phyloP scores from a whole-genome alignment of 2,888 invertebrate species.

The Apotomis turbidana region DNA sequence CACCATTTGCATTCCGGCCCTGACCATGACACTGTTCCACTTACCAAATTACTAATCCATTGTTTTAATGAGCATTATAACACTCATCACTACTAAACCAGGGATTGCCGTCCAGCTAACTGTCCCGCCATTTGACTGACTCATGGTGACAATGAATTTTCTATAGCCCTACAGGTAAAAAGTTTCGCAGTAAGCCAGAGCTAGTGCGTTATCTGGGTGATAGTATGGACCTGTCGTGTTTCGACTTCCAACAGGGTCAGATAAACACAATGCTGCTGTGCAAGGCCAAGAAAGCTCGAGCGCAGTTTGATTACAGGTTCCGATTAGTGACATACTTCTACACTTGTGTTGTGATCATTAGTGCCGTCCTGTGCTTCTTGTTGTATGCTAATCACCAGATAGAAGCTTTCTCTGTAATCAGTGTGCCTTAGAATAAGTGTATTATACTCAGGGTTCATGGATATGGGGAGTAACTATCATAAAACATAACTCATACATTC shows the following conservation, averaged over 20 bases:
- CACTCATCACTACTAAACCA: constrained; percentile 60
- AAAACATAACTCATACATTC: not conserved
- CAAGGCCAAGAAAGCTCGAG: constrained; percentile 88
- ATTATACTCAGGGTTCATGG: constrained; percentile 39
- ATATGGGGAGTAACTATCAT: constrained; percentile 23
- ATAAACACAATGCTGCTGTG: constrained; percentile 87
- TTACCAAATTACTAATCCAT: constrained; percentile 10
- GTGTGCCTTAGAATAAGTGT: constrained; percentile 46
- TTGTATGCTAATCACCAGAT: constrained; percentile 55
- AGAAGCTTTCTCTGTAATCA: constrained; percentile 50
- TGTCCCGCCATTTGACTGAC: constrained; percentile 45
- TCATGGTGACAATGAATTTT: constrained; percentile 73
- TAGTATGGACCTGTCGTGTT: constrained; percentile 90
- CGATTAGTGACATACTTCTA: constrained; percentile 70
- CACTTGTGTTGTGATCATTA: constrained; percentile 82
- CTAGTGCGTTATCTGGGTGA: constrained; percentile 90
- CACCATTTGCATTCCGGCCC: too few relatives aligned
- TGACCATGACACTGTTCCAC: too few relatives aligned
- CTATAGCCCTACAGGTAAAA: constrained; percentile 91
- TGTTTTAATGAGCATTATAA: constrained; percentile 51
- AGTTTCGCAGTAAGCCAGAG: constrained; percentile 92
- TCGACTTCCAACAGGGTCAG: constrained; percentile 93
- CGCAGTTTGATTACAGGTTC: constrained; percentile 88
- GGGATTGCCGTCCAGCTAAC: constrained; percentile 53
- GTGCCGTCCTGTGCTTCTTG: constrained; percentile 76